Percentiles rank a stretch among this genome's conserved stretches.
These are phyloP conservation scores for Choristoneura rosaceana DNA, from an alignment of 2,888 invertebrate genomes.

Conservation along the genomic window DNA sequence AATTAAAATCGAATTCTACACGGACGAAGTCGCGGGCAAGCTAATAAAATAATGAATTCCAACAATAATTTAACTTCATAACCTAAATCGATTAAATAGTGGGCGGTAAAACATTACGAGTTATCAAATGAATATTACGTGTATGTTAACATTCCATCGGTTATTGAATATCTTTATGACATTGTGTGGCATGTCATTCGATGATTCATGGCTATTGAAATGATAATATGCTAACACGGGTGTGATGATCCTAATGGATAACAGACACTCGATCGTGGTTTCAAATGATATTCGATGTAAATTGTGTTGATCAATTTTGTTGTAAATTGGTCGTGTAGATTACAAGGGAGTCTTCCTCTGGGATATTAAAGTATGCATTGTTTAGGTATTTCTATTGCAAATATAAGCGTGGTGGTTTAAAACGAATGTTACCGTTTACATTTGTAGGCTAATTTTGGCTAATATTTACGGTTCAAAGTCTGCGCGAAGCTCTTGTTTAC, in stretches of 20 bases:
- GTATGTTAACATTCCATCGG: constrained; percentile 10
- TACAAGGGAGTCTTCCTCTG: background rate
- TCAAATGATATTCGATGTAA: background rate
- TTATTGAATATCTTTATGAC: constrained; percentile 18
- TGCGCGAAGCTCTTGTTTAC: background rate
- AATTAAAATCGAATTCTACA: too few relatives aligned
- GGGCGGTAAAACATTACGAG: background rate
- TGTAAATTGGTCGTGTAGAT: background rate
- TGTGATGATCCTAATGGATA: background rate
- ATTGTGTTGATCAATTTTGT: background rate
- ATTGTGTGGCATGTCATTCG: constrained; percentile 15
- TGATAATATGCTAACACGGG: constrained; percentile 12
- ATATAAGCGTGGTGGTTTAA: too few relatives aligned
- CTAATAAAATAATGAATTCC: background rate
- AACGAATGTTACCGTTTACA: background rate
- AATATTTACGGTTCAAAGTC: background rate
- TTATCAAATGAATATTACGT: constrained; percentile 25
- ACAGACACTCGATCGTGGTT: constrained; percentile 3
- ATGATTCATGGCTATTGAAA: constrained; percentile 19
- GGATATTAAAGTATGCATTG: background rate
- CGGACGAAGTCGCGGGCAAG: too few relatives aligned
- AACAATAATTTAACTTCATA: background rate
- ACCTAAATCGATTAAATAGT: background rate
- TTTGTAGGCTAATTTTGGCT: background rate
- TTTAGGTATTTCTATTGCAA: background rate